Conservation (phyloP, 92 coral and sea anemone genomes). For the Bergia puertoricense region DNA sequence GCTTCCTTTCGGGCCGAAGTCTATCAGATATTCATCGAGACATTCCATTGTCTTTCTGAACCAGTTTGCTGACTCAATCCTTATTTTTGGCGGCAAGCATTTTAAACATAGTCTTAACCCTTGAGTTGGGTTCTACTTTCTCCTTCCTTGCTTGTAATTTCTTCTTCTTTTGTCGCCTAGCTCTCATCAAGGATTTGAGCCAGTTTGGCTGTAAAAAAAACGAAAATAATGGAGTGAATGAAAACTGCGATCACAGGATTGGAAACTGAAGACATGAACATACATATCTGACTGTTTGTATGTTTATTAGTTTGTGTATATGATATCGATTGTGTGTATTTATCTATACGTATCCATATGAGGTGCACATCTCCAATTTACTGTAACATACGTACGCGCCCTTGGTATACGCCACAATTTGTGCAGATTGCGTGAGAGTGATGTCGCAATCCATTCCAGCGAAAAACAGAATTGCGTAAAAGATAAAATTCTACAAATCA, state of each 20-base stretch:
- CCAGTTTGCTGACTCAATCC: background rate
- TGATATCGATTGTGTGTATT: no score
- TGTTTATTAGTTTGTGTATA: background rate
- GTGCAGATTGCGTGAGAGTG: background rate
- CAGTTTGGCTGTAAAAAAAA: conserved; percentile 26
- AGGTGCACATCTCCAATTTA: background rate
- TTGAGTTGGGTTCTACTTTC: background rate
- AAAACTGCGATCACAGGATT: background rate
- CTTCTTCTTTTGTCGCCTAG: conserved; percentile 8
- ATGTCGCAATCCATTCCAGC: background rate
- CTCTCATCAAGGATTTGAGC: conserved; percentile 10
- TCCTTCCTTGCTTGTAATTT: background rate
- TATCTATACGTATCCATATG: background rate
- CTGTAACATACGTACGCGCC: background rate
- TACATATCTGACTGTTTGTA: background rate
- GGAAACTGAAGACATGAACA: background rate
- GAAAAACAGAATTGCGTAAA: background rate
- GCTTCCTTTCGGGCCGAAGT: background rate
- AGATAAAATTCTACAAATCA: background rate
- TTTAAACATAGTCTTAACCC: background rate
- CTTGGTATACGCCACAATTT: background rate
- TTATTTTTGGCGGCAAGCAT: background rate
- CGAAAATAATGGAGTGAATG: background rate
- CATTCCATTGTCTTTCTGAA: background rate
- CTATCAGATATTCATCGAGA: background rate